A percentile compares a stretch with the other conserved stretches of the same genome.
Evolutionary conservation across 2,888 invertebrate species (phyloP).

Genomic region (Synergus japonicus): DNA sequence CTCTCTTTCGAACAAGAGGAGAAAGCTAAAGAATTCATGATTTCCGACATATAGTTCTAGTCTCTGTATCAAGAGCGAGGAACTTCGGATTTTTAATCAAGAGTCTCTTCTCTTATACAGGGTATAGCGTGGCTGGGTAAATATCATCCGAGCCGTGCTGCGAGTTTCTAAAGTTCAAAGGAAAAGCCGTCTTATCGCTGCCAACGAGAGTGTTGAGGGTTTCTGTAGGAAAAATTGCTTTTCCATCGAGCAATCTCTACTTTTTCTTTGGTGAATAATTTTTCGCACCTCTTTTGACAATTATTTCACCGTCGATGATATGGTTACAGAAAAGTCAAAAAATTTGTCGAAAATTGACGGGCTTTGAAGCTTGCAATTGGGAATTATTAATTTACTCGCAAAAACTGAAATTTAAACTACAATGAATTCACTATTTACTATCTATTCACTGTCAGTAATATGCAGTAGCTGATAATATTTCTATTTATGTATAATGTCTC

Average conservation of each 20-base stretch:
- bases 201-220: conserved; percentile 27
- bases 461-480: background rate
- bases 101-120: conserved; percentile 9
- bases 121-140: conserved; percentile 26
- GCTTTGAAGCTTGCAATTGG: too few species aligned
- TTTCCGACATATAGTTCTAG: conserved; percentile 8
- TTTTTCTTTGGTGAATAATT: background rate
- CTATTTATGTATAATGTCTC: background rate
- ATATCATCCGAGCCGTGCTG: conserved; percentile 21
- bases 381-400: too few species aligned
- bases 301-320: background rate
- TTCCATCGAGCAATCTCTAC: background rate
- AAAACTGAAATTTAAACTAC: background rate
- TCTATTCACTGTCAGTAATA: too few species aligned
- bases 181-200: conserved; percentile 36
- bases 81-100: conserved; percentile 39
- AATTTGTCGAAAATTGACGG: background rate
- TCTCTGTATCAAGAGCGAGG: conserved; percentile 24
- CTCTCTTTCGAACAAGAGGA: conserved; percentile 15
- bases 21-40: conserved; percentile 28
- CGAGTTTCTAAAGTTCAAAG: conserved; percentile 38
- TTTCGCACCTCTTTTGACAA: conserved; percentile 1
- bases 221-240: conserved; percentile 14
- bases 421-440: background rate
- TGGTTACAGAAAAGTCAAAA: background rate